Evolutionary conservation across 2,113 vertebrate genomes (phyloP).

Genomic region (Datnioides undecimradiatus): DNA sequence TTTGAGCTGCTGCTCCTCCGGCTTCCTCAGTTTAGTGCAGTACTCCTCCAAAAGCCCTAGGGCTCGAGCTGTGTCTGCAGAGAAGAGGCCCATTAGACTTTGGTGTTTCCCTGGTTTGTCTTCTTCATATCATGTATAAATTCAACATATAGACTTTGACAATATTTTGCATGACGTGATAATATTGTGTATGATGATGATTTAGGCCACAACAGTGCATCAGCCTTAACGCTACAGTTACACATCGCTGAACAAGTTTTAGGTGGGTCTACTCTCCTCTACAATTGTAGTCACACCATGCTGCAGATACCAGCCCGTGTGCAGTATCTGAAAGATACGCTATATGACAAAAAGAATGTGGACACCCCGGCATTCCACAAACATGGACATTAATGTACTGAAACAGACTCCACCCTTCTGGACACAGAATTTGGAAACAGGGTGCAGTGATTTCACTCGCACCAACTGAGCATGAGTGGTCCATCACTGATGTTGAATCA

Average conservation of each 20-base stretch:
- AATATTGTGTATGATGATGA: background rate
- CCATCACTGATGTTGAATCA: background rate
- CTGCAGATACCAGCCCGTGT: background rate
- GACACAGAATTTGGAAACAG: too few species aligned
- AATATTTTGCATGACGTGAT: background rate
- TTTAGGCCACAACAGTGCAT: background rate
- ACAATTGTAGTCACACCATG: background rate
- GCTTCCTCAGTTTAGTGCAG: constrained; percentile 90
- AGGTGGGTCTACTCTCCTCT: background rate
- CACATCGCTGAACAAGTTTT: background rate
- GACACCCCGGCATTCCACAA: too few species aligned
- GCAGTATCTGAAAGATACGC: too few species aligned
- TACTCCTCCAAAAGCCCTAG: constrained; percentile 93
- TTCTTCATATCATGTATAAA: background rate
- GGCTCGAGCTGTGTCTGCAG: constrained; percentile 91
- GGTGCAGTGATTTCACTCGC: background rate
- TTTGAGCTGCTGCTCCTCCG: constrained; percentile 92
- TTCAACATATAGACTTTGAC: background rate
- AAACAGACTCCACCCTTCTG: too few species aligned
- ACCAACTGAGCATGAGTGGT: background rate
- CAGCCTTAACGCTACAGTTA: background rate
- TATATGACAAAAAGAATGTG: too few species aligned
- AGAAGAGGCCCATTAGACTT: constrained; percentile 39
- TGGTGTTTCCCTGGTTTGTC: background rate
- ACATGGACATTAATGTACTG: too few species aligned